Evolutionary conservation across 2,113 vertebrate genomes (phyloP).

Genomic region (Phalacrocorax aristotelis): DNA sequence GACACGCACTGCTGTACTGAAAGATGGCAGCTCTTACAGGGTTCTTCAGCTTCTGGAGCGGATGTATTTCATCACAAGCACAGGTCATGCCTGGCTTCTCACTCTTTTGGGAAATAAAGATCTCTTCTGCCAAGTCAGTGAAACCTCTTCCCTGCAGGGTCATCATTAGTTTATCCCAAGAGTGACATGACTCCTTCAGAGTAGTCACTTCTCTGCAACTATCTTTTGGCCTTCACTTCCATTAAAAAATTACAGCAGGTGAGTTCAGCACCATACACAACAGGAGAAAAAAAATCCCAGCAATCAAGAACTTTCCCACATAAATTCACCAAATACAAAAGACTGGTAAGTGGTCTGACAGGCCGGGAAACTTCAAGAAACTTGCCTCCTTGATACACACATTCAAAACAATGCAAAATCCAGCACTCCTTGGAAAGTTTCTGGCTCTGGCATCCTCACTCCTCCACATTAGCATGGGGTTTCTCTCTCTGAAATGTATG

Average conservation of each 20-base stretch:
- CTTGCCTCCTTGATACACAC: background rate
- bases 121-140: slow-evolving; percentile 24
- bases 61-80: slow-evolving; percentile 13
- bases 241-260: background rate
- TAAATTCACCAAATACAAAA: background rate
- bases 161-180: background rate
- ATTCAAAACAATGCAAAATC: slow-evolving; percentile 35
- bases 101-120: slow-evolving; percentile 10
- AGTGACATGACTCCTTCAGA: background rate
- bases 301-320: background rate
- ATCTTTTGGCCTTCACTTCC: background rate
- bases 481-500: slow-evolving; percentile 24
- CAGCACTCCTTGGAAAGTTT: background rate
- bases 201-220: background rate
- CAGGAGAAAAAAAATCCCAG: background rate
- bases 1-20: background rate
- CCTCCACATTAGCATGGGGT: background rate
- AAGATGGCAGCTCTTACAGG: slow-evolving; percentile 25
- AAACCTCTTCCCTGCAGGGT: slow-evolving; percentile 29
- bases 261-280: background rate
- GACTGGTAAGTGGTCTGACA: background rate
- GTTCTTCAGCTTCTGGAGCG: slow-evolving; percentile 30
- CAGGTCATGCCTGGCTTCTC: slow-evolving; percentile 20
- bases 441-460: background rate
- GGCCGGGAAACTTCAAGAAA: background rate